Conservation (phyloP, 1,140 invertebrate species). For the Dendroctonus valens region DNA sequence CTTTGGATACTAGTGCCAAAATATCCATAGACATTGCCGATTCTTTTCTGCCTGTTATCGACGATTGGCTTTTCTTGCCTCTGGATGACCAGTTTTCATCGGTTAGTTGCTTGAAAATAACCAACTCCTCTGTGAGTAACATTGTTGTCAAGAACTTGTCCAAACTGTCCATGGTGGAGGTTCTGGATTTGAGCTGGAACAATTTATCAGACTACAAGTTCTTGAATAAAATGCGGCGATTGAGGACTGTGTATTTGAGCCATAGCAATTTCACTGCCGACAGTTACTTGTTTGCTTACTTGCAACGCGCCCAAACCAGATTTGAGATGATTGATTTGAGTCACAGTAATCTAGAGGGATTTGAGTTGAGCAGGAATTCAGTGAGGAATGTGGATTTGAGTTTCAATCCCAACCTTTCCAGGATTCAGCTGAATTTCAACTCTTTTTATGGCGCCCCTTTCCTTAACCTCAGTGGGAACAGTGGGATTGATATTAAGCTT, state of each 20-base stretch:
- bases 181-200: constrained; percentile 11
- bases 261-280: constrained; percentile 1
- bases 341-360: constrained; percentile 4
- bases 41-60: background rate
- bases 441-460: background rate
- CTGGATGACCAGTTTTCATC: background rate
- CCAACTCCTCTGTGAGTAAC: constrained; percentile 11
- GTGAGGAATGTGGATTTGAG: constrained; percentile 9
- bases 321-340: constrained; percentile 5
- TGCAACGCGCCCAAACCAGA: background rate
- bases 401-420: constrained; percentile 4
- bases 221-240: background rate
- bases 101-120: constrained; percentile 6
- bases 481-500: background rate
- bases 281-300: constrained; percentile 11
- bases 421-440: background rate
- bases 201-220: constrained; percentile 14
- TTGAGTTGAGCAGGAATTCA: background rate
- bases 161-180: constrained; percentile 1
- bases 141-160: constrained; percentile 1
- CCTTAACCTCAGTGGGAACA: constrained; percentile 16
- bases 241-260: constrained; percentile 8
- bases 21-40: constrained; percentile 8
- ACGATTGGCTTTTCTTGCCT: constrained; percentile 14
- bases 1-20: background rate